Conservation (phyloP, 1,140 invertebrate species). For the Ceratina australensis region DNA sequence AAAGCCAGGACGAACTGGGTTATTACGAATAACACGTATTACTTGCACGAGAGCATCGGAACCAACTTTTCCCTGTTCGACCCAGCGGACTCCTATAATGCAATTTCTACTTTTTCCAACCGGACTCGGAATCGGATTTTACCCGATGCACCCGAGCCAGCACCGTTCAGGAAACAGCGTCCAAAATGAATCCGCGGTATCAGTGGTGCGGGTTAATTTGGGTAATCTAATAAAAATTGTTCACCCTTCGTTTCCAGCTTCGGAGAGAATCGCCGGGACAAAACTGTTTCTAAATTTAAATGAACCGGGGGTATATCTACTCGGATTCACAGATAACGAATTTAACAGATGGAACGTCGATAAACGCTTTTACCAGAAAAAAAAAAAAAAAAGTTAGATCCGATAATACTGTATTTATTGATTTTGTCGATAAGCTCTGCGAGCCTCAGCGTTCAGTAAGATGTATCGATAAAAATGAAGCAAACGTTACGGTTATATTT, state of each 20-base stretch:
- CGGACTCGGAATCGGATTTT: not conserved
- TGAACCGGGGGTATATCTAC: not conserved
- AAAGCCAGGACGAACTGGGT: too few species aligned
- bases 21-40: too few species aligned
- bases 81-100: not conserved
- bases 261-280: not conserved
- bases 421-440: too few species aligned
- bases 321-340: too few species aligned
- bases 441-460: too few species aligned
- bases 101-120: not conserved
- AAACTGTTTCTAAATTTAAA: constrained; percentile 15
- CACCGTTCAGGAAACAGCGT: not conserved
- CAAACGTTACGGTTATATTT: not conserved
- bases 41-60: too few species aligned
- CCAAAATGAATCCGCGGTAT: not conserved
- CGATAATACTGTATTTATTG: too few species aligned
- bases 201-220: not conserved
- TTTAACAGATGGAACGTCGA: too few species aligned
- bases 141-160: too few species aligned
- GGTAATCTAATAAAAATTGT: constrained; percentile 1
- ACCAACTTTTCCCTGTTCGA: too few species aligned
- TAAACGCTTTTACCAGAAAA: not conserved
- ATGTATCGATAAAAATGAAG: too few species aligned
- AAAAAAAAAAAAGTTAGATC: not conserved
- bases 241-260: not conserved